A percentile compares a stretch with the other conserved stretches of the same genome.
These are phyloP conservation scores for Drosophila lacertosa DNA, from an alignment of 1,140 invertebrate genomes.

Conservation along the genomic window DNA sequence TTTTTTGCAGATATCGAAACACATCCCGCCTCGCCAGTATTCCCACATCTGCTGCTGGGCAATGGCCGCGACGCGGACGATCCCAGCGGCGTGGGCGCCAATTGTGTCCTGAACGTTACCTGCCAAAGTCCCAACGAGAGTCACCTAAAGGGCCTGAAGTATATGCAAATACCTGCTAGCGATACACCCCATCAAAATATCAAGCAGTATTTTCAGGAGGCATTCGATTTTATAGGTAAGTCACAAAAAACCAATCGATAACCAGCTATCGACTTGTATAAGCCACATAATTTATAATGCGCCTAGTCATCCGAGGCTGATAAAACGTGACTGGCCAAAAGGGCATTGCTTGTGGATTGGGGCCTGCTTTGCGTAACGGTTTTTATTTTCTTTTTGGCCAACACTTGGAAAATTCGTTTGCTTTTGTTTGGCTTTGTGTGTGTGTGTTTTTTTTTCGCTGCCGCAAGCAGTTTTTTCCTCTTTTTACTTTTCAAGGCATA, in stretches of 20 bases:
- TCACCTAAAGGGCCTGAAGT: conserved; percentile 89
- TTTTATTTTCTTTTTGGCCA: conserved; percentile 45
- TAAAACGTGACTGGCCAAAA: conserved; percentile 68
- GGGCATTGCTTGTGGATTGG: conserved; percentile 32
- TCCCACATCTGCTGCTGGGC: conserved; percentile 95
- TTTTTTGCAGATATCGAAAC: conserved; percentile 88
- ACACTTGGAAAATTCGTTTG: conserved; percentile 69
- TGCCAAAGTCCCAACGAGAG: conserved; percentile 90
- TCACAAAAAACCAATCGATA: conserved; percentile 44
- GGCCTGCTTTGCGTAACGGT: conserved; percentile 59
- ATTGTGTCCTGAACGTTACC: conserved; percentile 93
- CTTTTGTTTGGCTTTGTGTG: conserved; percentile 20
- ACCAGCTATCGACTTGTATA: background rate
- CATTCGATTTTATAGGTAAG: conserved; percentile 96
- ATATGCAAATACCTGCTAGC: conserved; percentile 92
- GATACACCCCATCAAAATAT: conserved; percentile 95
- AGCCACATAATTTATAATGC: conserved; percentile 6
- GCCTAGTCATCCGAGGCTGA: conserved; percentile 58
- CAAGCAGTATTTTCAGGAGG: conserved; percentile 96
- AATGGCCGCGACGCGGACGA: conserved; percentile 94
- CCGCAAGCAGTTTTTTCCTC: conserved; percentile 53
- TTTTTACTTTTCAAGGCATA: conserved; percentile 36
- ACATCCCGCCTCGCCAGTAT: conserved; percentile 91
- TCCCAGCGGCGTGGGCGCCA: conserved; percentile 89
- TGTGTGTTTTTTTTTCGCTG: conserved; percentile 51